These are phyloP conservation scores for Drosophila teissieri DNA, from an alignment of 1,140 invertebrate genomes.

Conservation along the genomic window DNA sequence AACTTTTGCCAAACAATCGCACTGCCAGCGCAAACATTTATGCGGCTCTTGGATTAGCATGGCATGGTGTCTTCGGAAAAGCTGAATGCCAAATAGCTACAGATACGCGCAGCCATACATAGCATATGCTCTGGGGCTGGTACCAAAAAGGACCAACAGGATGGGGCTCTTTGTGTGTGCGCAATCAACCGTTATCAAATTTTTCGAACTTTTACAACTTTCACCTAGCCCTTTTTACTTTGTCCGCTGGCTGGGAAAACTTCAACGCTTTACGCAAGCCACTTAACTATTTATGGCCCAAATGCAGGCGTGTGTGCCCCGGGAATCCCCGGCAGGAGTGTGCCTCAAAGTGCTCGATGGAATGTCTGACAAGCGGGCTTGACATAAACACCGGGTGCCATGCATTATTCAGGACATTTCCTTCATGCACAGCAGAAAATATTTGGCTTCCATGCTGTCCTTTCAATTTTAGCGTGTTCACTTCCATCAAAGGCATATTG, in stretches of 20 bases:
- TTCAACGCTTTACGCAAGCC: conserved; percentile 55
- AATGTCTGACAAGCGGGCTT: conserved; percentile 39
- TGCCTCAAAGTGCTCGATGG: conserved; percentile 28
- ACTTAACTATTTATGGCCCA: conserved; percentile 54
- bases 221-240: conserved; percentile 29
- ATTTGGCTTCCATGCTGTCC: neutral
- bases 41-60: conserved; percentile 70
- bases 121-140: conserved; percentile 36
- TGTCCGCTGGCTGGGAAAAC: conserved; percentile 23
- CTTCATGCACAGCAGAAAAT: conserved; percentile 3
- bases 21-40: conserved; percentile 67
- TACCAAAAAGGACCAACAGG: conserved; percentile 24
- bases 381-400: conserved; percentile 48
- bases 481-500: neutral
- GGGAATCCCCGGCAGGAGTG: conserved; percentile 9
- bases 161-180: conserved; percentile 27
- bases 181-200: conserved; percentile 71
- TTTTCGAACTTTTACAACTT: conserved; percentile 62
- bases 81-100: conserved; percentile 28
- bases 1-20: conserved; percentile 67
- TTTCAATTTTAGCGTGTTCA: neutral
- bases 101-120: neutral
- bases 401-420: conserved; percentile 31
- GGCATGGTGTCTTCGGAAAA: conserved; percentile 14
- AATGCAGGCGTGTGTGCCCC: conserved; percentile 6